Evolutionary conservation across 2,797 vertebrate genomes (phyloP), one percentile per base, ranked within the genome.

Genomic region (Paguma larvata): DNA sequence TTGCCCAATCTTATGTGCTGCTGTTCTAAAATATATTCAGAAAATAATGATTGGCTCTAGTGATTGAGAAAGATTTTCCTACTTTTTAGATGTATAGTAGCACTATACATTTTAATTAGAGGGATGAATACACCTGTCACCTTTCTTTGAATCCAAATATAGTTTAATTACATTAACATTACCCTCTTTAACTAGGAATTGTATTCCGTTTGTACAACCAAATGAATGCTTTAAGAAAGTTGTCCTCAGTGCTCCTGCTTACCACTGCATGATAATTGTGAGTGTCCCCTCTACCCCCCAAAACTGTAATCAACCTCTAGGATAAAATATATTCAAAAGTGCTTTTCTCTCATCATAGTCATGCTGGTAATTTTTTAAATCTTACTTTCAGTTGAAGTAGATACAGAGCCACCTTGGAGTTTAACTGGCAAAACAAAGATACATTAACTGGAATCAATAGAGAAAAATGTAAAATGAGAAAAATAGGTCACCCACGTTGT

Each of bases 401-500:
- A 85, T 68, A 38, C 30, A 91, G 51, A 72, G 38, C 8, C 30
- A 79, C 82, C 25, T 95, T 90, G 83, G 93, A 72, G 44, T 75
- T 96, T 95, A 95, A 87, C 32, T 95, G 92, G 86, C 16, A 72
- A 94, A 89, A 96, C 79, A 94, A 97, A 79, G 84, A 90, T 85
- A 83, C 21, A 78, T 96, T 90, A 94, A 95, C 41, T 83, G 44
- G 7, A 95, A 96, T 97, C 95, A 95, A 97, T 92, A 90, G 5
- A 96, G 73, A 95, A 95, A 97, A 96, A 67, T n/a, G 59, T 93
- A 34, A 97, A 96, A 68, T 94, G 62, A 97, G 72, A 95, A 95
- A 96, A 97, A 89, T 80, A 92, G 84, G 53, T 98, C 75, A 90
- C 30, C 85, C 79, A 75, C 92, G 38, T 94, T 95, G 32, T 97